Conservation (phyloP, 1,140 invertebrate species). For the Pantala flavescens region DNA sequence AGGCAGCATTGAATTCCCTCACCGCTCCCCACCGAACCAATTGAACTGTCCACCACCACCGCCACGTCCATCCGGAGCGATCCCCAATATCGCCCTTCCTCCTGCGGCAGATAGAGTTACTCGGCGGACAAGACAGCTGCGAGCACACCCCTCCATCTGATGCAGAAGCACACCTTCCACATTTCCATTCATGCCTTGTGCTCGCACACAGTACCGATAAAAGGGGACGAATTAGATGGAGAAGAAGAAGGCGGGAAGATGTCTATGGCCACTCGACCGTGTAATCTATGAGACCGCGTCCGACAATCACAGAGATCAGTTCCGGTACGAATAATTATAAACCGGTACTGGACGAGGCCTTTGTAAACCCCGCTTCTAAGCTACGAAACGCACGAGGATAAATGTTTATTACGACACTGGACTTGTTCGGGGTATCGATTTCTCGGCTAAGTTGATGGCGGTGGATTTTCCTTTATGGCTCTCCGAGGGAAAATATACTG, state of each 20-base stretch:
- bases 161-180: background rate
- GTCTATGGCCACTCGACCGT: background rate
- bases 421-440: no score
- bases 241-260: background rate
- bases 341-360: background rate
- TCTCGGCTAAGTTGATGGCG: no score
- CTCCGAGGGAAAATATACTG: no score
- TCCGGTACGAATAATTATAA: background rate
- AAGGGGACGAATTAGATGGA: background rate
- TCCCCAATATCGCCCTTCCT: background rate
- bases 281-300: background rate
- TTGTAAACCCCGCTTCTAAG: no score
- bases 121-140: background rate
- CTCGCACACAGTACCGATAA: background rate
- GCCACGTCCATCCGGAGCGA: no score
- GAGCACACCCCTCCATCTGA: background rate
- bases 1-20: no score
- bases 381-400: no score
- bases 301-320: background rate
- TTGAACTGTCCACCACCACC: no score
- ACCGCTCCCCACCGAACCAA: no score
- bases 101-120: background rate
- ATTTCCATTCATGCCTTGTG: background rate
- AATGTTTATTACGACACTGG: no score
- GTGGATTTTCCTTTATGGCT: no score